Base-by-base conservation (phyloP, 2,888 invertebrate genomes). In the Tachina fera region DNA sequence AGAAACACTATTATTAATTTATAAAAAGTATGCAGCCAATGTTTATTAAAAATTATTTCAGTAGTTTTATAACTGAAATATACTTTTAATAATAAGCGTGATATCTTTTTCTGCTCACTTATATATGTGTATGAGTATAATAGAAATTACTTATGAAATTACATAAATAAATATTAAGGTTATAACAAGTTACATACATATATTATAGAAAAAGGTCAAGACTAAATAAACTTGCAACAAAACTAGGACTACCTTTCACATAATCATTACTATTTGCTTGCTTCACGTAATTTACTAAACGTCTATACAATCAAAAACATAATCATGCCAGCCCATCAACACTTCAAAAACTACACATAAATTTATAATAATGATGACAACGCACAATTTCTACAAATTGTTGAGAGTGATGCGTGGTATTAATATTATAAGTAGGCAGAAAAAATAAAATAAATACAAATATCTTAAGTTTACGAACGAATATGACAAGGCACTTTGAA, bases 341-440 rank as follows among this genome's bases (percentile, higher is more conserved):
- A 61, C n/a, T 41, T 16, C 1, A 61, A 61, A 61, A 43, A 19
- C 0, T 8, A 56, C 9, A 71, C 10, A 71, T 43, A 45, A 56
- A 31, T 71, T 58, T 31, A 13, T 31, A 9, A 39, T 45, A 72
- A 72, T 72, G 58, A 72, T 58, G 58, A 72, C 71, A 58, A 39
- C 13, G 58, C 71, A 56, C 22, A 71, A 58, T 16, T 70, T 22
- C 10, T 43, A 43, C 56, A 71, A 71, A 56, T 60, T 60, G 45
- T 47, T 60, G 11, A 47, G 31, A 58, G 47, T 47, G 58, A 72
- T 45, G n/a, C 47, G 47, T 58, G 31, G 16, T 39, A 14, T 47
- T 72, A 60, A 14, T 53, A 1, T 31, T 31, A n/a, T n/a, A n/a
- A 31, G 31, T 31, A 5, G 31, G 31, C 6, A 41, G 14, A 16